Conservation (phyloP, 1,140 invertebrate species). For the Drusus annulatus region DNA sequence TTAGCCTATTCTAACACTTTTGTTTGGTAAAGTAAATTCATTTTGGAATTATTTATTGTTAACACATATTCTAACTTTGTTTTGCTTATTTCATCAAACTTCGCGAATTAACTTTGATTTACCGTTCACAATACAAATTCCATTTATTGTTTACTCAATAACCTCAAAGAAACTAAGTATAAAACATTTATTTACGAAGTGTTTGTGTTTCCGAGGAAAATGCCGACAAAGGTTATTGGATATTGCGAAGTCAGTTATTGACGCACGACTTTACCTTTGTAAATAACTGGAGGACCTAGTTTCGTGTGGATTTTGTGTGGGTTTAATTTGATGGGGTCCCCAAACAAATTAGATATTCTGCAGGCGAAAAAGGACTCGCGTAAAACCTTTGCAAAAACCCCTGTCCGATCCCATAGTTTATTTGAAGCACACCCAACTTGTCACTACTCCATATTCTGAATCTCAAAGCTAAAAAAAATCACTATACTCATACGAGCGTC, state of each 20-base stretch:
- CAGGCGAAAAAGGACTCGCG: conserved; percentile 28
- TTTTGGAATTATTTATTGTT: conserved; percentile 16
- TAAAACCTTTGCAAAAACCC: conserved; percentile 19
- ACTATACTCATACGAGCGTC: background rate
- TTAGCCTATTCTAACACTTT: too few species aligned
- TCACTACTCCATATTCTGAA: conserved; percentile 35
- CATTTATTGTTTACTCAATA: conserved; percentile 13
- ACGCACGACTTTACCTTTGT: conserved; percentile 35
- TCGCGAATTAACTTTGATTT: conserved; percentile 21
- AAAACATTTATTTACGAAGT: conserved; percentile 40
- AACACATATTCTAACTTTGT: background rate
- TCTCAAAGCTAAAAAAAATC: background rate
- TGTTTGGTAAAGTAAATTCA: background rate
- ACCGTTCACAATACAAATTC: conserved; percentile 15
- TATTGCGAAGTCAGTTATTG: conserved; percentile 43
- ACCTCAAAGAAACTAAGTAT: conserved; percentile 5
- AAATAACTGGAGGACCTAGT: conserved; percentile 29
- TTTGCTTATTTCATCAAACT: conserved; percentile 10
- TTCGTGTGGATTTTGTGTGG: conserved; percentile 30
- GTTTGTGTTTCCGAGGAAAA: conserved; percentile 16
- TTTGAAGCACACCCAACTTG: conserved; percentile 49
- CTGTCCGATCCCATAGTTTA: conserved; percentile 7
- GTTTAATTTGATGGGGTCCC: conserved; percentile 35
- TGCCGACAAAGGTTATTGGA: conserved; percentile 41
- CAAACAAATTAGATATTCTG: conserved; percentile 52